Base-by-base conservation (phyloP, 2,888 invertebrate genomes). In the Temnothorax rugatulus region DNA sequence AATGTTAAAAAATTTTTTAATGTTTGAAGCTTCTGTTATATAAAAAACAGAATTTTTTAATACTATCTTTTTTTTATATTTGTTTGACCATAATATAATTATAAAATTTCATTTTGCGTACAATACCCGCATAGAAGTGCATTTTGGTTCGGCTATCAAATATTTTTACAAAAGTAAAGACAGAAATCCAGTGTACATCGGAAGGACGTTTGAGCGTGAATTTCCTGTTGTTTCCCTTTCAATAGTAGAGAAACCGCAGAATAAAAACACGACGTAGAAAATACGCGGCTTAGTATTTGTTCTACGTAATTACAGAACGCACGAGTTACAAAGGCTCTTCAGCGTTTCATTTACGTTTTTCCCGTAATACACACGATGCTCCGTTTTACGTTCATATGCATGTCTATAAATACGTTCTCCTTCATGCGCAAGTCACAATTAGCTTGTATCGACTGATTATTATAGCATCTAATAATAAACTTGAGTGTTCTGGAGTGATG, bases 121-220 rank as follows among this genome's bases (percentile, higher is more conserved):
- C 21, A 63, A 34, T 63, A 47, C 15, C 8, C 38, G 54, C 15
- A 52, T 75, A 66, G 9, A 29, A 44, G 64, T n/a, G 38, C 83
- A 83, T 89, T 90, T 90, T 57, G 50, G 64, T 47, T 76, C 68
- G 44, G 52, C 85, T 79, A 85, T 89, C 82, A 66, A 66, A 64
- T 83, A 44, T 71, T 88, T 90, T 64, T 84, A 74, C 11, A 82
- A 82, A 85, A 52, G 68, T 69, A 76, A 68, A 74, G 69, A 54
- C 74, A 82, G 61, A 74, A 84, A 84, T 87, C 73, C 84, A 86
- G 88, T 82, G 75, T 75, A 83, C 82, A 79, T 73, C 85, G 83
- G 84, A 84, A 79, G 71, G 76, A 63, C 77, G 61, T 54, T 64
- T 64, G 63, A 66, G 41, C 66, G 63, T 63, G 81, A 84, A 86